Base-by-base conservation (phyloP, 2,113 vertebrate genomes). In the Cavia porcellus region DNA sequence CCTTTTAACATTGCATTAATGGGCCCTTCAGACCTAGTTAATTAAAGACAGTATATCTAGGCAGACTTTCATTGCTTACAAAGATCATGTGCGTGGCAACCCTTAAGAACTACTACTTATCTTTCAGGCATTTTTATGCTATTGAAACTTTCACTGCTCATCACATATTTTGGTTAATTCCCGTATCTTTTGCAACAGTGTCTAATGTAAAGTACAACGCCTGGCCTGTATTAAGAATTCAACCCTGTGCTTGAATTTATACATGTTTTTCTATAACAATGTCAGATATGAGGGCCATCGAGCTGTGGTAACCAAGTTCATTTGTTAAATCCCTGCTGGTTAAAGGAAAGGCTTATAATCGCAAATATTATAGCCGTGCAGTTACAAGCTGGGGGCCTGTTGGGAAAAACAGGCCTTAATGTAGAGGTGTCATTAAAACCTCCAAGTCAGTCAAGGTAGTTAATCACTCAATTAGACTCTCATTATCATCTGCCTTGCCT, bases 391-490 rank as follows among this genome's bases (percentile, higher is more conserved):
- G 24, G 28, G 70, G 85, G 45, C 94, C 92, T 87, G 89, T 94
- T 52, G 38, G 17, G 89, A 93, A 84, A 77, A 0, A 0, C 59
- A 89, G 3, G 83, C 61, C 19, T 0, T 38, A 66, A 38, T 84
- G 97, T 94, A 90, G 95, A 84, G 90, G 24, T 61, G 86, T 96
- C 94, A 97, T 97, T 92, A 93, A 95, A 98, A 96, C 35, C 96
- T 1, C 0, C 81, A 84, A 96, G 97, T 93, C 92, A 72, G 32
- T 92, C 90, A 57, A 96, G 92, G 97, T 88, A 98, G 97, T 98
- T 99, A 99, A 99, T 99, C 98, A 98, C 98, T 98, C 98, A 99
- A 98, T 99, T 99, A 99, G 98, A 97, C 95, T 89, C 98, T 98
- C 98, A 99, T 99, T 99, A 99, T 98, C 98, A 98, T 98, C 97